phyloP scores from a whole-genome alignment of 1,140 invertebrate genomes.

The Pachyrhynchus sulphureomaculatus region DNA sequence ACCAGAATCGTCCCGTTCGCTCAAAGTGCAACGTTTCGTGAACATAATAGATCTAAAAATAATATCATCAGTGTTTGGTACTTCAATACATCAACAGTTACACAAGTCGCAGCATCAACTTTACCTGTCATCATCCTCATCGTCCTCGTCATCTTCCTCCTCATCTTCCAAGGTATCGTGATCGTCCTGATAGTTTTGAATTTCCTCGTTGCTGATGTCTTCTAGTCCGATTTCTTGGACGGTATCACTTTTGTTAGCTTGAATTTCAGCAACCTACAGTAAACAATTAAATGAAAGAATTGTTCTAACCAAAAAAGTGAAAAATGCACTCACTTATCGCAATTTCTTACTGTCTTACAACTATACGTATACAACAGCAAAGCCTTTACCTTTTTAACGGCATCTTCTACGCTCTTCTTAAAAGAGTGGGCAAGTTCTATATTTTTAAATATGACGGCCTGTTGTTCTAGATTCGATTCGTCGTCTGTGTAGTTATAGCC shows the following conservation, averaged over 20 bases:
- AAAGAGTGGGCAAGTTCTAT: constrained; percentile 63
- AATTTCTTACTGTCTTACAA: too few species aligned
- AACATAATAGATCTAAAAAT: constrained; percentile 36
- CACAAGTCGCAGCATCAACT: constrained; percentile 12
- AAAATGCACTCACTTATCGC: too few species aligned
- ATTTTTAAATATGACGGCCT: constrained; percentile 77
- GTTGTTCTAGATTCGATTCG: constrained; percentile 60
- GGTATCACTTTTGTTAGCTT: constrained; percentile 20
- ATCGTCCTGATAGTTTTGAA: constrained; percentile 20
- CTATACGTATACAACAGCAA: too few species aligned
- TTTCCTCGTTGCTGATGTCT: constrained; percentile 29
- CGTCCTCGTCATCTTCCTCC: constrained; percentile 35
- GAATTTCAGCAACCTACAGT: constrained; percentile 12
- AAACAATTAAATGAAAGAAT: too few species aligned
- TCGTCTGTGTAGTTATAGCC: constrained; percentile 77
- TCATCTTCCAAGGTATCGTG: constrained; percentile 35
- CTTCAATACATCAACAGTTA: neutral
- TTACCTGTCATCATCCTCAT: constrained; percentile 42
- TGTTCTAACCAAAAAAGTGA: too few species aligned
- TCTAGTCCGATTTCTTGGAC: constrained; percentile 31
- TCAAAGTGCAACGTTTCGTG: constrained; percentile 38
- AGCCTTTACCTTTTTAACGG: constrained; percentile 34
- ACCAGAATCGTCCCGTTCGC: constrained; percentile 33
- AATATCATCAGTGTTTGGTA: neutral
- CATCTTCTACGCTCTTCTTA: constrained; percentile 50